Conservation (phyloP, 2,888 invertebrate genomes). For the Scaptomyza parva region DNA sequence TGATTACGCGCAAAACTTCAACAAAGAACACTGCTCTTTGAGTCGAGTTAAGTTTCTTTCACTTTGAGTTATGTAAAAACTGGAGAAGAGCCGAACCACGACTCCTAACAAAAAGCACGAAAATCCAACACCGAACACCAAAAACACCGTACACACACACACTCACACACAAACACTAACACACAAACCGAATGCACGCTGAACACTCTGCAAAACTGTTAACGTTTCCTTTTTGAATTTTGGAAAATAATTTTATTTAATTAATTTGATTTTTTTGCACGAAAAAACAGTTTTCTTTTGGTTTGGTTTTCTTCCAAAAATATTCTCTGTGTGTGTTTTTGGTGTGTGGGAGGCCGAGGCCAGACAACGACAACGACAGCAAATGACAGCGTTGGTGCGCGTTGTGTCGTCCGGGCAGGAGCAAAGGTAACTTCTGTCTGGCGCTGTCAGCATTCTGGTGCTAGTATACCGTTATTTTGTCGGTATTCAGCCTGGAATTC, state of each 20-base stretch:
- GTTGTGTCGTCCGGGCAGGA: constrained; percentile 85
- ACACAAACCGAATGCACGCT: constrained; percentile 7
- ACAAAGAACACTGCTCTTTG: background rate
- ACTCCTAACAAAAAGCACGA: constrained; percentile 10
- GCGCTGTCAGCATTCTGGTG: constrained; percentile 59
- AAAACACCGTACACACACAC: constrained; percentile 1
- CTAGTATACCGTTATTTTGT: constrained; percentile 69
- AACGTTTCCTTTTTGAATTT: constrained; percentile 1
- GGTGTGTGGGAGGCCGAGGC: constrained; percentile 72
- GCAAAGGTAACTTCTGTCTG: constrained; percentile 86
- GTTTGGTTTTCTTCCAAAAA: constrained; percentile 5
- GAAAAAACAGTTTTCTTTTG: constrained; percentile 12
- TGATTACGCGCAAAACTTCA: constrained; percentile 15
- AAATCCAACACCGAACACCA: constrained; percentile 24
- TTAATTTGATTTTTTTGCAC: constrained; percentile 15
- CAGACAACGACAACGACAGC: constrained; percentile 77
- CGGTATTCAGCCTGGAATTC: constrained; percentile 79
- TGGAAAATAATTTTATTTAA: background rate
- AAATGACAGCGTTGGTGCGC: constrained; percentile 79
- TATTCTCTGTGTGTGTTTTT: constrained; percentile 15
- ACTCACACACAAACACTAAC: background rate
- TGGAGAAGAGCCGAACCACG: constrained; percentile 1
- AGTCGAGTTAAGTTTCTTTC: background rate
- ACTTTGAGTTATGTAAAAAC: constrained; percentile 51
- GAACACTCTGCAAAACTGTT: constrained; percentile 31